Percentiles rank a stretch among this genome's conserved stretches.
These are phyloP conservation scores for Anarsia innoxiella DNA, from an alignment of 2,888 invertebrate genomes.

Conservation along the genomic window DNA sequence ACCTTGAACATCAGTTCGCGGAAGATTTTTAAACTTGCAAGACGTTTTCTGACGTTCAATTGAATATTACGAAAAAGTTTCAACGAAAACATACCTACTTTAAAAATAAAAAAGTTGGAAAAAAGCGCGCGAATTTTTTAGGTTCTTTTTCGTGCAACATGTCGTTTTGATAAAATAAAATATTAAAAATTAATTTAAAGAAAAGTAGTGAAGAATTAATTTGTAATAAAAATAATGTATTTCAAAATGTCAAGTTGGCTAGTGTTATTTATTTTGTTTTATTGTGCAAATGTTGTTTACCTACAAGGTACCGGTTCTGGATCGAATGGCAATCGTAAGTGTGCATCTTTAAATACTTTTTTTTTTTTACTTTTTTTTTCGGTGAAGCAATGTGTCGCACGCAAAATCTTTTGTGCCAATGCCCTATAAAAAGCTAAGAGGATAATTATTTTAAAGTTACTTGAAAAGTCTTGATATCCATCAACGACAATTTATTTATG, in stretches of 20 bases:
- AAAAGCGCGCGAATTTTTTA: background rate
- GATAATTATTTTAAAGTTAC: too few relatives aligned
- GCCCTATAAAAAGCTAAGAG: too few relatives aligned
- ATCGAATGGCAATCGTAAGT: slow-evolving; percentile 54
- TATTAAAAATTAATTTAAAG: background rate
- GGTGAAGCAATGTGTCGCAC: too few relatives aligned
- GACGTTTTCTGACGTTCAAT: slow-evolving; percentile 20
- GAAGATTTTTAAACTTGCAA: slow-evolving; percentile 17
- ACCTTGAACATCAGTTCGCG: slow-evolving; percentile 25
- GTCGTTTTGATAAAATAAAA: too few relatives aligned
- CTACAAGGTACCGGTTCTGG: slow-evolving; percentile 52
- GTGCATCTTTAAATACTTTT: background rate
- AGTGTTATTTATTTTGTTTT: slow-evolving; percentile 36
- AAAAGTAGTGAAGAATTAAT: slow-evolving; percentile 3
- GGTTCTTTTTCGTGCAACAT: too few relatives aligned
- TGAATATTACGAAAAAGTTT: too few relatives aligned
- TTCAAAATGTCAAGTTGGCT: slow-evolving; percentile 33
- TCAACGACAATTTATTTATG: too few relatives aligned
- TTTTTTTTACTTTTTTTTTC: too few relatives aligned
- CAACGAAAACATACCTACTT: background rate
- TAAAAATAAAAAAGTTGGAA: background rate
- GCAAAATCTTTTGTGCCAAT: too few relatives aligned
- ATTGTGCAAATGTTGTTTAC: slow-evolving; percentile 34
- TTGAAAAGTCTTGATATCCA: too few relatives aligned
- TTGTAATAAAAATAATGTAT: slow-evolving; percentile 7